These are phyloP conservation scores for Xestia ashworthii DNA, from an alignment of 2,888 invertebrate genomes.

Conservation along the genomic window DNA sequence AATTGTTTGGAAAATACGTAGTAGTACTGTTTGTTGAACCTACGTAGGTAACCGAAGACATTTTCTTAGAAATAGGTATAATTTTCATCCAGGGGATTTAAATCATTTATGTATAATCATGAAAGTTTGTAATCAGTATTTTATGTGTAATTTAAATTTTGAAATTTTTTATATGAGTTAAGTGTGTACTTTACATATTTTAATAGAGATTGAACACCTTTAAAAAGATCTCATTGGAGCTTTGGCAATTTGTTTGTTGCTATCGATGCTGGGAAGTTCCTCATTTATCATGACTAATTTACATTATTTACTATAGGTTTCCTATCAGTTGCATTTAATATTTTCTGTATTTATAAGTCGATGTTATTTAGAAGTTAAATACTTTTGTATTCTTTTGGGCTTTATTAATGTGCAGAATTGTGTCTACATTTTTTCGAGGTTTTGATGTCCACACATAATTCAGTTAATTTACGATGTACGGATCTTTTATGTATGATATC, in stretches of 20 bases:
- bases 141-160: slow-evolving; percentile 63
- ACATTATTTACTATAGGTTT: slow-evolving; percentile 63
- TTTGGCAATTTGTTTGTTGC: slow-evolving; percentile 35
- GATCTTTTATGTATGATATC: slow-evolving; percentile 35
- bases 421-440: slow-evolving; percentile 24
- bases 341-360: slow-evolving; percentile 60
- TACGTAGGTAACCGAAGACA: slow-evolving; percentile 28
- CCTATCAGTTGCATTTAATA: slow-evolving; percentile 72
- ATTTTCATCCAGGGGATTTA: slow-evolving; percentile 45
- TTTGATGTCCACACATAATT: slow-evolving; percentile 41
- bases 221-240: slow-evolving; percentile 61
- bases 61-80: slow-evolving; percentile 45
- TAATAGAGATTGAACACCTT: slow-evolving; percentile 54
- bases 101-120: slow-evolving; percentile 29
- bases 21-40: slow-evolving; percentile 31
- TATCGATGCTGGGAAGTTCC: slow-evolving; percentile 41
- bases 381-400: slow-evolving; percentile 52
- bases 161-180: slow-evolving; percentile 54
- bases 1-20: slow-evolving; percentile 57
- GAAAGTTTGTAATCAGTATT: slow-evolving; percentile 68
- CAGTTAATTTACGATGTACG: slow-evolving; percentile 30
- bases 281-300: slow-evolving; percentile 48
- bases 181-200: slow-evolving; percentile 45
- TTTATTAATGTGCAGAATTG: slow-evolving; percentile 47
- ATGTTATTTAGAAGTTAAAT: slow-evolving; percentile 57